Evolutionary conservation across 2,113 vertebrate genomes (phyloP), one percentile per base, ranked within the genome.

Genomic region (Cochlearius cochlearius): DNA sequence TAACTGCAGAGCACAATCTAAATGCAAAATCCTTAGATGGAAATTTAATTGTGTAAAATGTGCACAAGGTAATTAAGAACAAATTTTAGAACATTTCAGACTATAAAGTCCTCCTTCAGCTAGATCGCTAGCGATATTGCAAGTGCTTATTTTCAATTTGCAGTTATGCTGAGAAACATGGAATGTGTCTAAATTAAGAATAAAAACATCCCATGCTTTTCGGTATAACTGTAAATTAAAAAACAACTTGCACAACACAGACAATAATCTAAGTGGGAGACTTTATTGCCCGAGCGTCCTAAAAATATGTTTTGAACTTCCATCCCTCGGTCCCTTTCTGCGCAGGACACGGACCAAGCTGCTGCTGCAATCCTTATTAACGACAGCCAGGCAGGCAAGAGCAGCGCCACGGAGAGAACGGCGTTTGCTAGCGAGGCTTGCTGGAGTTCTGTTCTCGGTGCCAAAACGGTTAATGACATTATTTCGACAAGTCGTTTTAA

Each of bases 41-140:
- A 98, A 96, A 97, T 98, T 98, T 97, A 98, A 98, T 97, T 98
- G 97, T 98, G 94, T 68, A 92, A 97, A 97, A 98, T 98, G 97
- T 91, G 84, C 96, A 95, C 92, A 21, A 96, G 90, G 98, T 98
- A 98, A 98, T 98, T 98, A 98, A 98, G 98, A 98, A 98, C 96
- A 98, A 98, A 97, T 98, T 98, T 98, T 96, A 95, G 95, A 97
- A 95, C 97, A 97, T 97, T 97, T 97, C 96, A 94, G 96, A 83
- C 97, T 84, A 94, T 98, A 95, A 98, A 97, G 92, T 94, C 94
- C 88, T 98, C 96, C 96, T 98, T 97, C 91, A 85, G 97, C 97
- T 96, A 80, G 81, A 83, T 97, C 97, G 66, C 80, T 55, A 87
- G 86, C 81, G 73, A 49, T 97, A 96, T 80, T 64, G 83, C 74